phyloP scores from a whole-genome alignment of 2,888 invertebrate species.

The Aspidapion aeneum region DNA sequence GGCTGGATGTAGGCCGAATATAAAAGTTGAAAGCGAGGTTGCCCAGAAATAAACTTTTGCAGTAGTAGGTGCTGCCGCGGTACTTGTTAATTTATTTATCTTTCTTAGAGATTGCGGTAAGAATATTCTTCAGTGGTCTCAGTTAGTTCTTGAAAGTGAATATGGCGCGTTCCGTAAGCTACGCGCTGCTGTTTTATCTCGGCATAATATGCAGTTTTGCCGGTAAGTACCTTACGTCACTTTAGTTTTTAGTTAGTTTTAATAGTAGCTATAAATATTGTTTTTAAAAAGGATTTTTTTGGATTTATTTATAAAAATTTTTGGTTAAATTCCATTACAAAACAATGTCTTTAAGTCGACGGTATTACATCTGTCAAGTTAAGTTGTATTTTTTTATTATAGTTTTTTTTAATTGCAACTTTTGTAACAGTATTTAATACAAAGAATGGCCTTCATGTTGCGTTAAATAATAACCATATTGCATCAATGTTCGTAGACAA shows the following conservation, averaged over 20 bases:
- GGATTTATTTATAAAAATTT: no score
- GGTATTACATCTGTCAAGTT: no score
- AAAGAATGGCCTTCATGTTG: no score
- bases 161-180: constrained; percentile 43
- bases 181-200: constrained; percentile 41
- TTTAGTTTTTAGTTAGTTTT: not conserved
- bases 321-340: no score
- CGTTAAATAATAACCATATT: no score
- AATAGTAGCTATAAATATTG: no score
- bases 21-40: constrained; percentile 45
- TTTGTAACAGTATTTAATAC: no score
- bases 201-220: constrained; percentile 37
- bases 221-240: constrained; percentile 45
- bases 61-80: constrained; percentile 45
- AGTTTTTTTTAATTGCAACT: no score
- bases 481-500: no score
- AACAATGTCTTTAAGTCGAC: no score
- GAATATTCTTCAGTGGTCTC: constrained; percentile 3
- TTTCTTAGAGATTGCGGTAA: not conserved
- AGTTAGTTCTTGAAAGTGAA: constrained; percentile 21
- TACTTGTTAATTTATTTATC: constrained; percentile 33
- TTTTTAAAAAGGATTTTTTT: no score
- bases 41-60: constrained; percentile 47
- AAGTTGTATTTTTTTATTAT: no score
- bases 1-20: constrained; percentile 48